phyloP scores from a whole-genome alignment of 1,140 invertebrate genomes.

The Callitettix versicolor region DNA sequence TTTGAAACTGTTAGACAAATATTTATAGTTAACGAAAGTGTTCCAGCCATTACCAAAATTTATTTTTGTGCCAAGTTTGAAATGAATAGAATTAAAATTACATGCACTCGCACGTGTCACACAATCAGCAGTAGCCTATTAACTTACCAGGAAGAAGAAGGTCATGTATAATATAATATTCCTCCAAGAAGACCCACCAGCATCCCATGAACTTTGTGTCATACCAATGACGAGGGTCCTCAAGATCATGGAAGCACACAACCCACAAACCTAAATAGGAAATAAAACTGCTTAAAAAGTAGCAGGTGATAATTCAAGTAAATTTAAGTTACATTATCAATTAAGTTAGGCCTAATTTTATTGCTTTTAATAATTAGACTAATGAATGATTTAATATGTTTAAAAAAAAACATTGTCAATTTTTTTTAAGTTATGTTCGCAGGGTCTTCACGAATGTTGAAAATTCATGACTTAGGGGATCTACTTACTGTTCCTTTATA shows the following conservation, averaged over 20 bases:
- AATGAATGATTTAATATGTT: neutral
- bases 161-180: slow-evolving; percentile 81
- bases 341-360: neutral
- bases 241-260: slow-evolving; percentile 77
- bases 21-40: no score
- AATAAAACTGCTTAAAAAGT: neutral
- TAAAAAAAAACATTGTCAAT: neutral
- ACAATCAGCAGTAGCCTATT: no score
- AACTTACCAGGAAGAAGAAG: slow-evolving; percentile 54
- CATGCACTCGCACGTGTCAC: no score
- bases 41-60: no score
- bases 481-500: no score
- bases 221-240: slow-evolving; percentile 67
- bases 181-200: slow-evolving; percentile 89
- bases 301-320: neutral
- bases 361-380: neutral
- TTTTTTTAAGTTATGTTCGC: neutral
- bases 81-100: no score
- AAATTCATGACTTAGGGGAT: no score
- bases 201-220: slow-evolving; percentile 70
- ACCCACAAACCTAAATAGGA: slow-evolving; percentile 75
- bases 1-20: no score
- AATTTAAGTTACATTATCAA: neutral
- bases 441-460: neutral
- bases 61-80: no score